These are phyloP conservation scores for Dicycla oo DNA, from an alignment of 2,888 invertebrate genomes.

Conservation along the genomic window DNA sequence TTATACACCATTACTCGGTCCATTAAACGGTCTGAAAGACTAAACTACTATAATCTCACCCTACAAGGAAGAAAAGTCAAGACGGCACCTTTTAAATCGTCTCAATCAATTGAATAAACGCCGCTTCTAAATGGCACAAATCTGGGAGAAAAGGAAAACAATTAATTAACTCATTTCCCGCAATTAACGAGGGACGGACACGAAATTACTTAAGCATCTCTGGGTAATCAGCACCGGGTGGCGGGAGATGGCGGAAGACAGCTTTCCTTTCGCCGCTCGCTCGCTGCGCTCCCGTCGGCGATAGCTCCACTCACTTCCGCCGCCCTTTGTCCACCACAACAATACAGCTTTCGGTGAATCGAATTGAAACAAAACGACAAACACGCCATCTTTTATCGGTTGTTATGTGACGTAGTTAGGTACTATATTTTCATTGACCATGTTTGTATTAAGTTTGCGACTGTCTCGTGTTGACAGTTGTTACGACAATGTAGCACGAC, in stretches of 20 bases:
- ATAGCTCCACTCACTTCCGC: conserved; percentile 73
- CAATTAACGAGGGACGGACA: conserved; percentile 85
- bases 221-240: conserved; percentile 76
- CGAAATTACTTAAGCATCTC: conserved; percentile 85
- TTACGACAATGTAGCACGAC: conserved; percentile 28
- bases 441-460: conserved; percentile 48
- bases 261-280: conserved; percentile 80
- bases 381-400: conserved; percentile 57
- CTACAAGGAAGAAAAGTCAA: conserved; percentile 34
- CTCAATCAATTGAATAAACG: conserved; percentile 69
- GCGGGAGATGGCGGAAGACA: conserved; percentile 73
- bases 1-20: neutral
- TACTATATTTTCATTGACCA: conserved; percentile 44
- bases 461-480: conserved; percentile 42
- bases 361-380: conserved; percentile 63
- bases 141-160: conserved; percentile 85
- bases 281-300: conserved; percentile 70
- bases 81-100: conserved; percentile 61
- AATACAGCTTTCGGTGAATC: conserved; percentile 69
- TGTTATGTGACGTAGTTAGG: conserved; percentile 38
- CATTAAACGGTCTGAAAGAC: conserved; percentile 2
- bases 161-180: conserved; percentile 87
- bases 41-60: conserved; percentile 1
- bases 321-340: conserved; percentile 76
- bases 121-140: conserved; percentile 73